These are phyloP conservation scores for Herpailurus yagouaroundi DNA, from an alignment of 2,113 vertebrate species.

Conservation along the genomic window DNA sequence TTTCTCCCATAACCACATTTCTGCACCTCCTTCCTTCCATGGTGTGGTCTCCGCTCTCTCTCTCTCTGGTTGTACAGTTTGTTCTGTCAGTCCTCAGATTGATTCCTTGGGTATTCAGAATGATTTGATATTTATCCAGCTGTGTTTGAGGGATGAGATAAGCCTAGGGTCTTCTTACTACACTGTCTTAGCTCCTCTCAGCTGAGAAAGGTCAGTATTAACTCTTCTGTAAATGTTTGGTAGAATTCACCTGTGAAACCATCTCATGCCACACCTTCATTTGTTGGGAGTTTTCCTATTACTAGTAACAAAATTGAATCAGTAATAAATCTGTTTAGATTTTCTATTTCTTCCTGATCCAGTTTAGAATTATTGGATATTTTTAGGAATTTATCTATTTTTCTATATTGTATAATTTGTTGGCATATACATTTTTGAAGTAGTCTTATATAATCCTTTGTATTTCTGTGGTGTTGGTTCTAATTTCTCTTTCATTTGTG, in stretches of 20 bases:
- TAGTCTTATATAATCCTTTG: background rate
- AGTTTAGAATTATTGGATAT: background rate
- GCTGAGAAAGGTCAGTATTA: background rate
- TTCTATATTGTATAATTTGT: background rate
- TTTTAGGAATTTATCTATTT: background rate
- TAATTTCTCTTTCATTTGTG: background rate
- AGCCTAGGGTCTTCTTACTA: background rate
- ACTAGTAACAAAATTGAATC: background rate
- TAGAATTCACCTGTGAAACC: background rate
- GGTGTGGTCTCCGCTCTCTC: background rate
- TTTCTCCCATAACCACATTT: background rate
- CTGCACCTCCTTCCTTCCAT: background rate
- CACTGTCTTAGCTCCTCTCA: background rate
- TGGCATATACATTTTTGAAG: background rate
- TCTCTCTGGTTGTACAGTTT: background rate
- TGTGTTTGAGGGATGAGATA: background rate
- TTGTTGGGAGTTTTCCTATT: background rate
- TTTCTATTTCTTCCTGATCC: background rate
- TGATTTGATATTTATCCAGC: background rate
- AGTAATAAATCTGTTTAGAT: background rate
- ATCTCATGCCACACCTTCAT: background rate
- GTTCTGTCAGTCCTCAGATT: background rate
- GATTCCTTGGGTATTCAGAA: background rate
- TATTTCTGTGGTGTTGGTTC: background rate
- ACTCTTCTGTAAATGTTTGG: background rate